Base-by-base conservation (phyloP, 2,113 vertebrate genomes). In the Calidris pygmaea region DNA sequence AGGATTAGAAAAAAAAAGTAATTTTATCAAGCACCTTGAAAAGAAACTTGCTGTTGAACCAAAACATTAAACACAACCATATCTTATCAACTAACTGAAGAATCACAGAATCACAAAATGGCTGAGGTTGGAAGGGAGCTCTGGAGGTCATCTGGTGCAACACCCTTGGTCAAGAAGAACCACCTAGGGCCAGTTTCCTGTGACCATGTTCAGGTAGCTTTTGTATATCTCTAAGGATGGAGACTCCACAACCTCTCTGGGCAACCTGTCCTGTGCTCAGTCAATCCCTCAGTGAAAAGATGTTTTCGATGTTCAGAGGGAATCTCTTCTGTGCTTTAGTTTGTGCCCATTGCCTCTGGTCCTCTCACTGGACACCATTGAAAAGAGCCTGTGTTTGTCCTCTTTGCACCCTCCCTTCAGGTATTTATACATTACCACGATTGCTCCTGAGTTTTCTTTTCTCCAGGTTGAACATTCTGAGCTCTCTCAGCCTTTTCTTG, bases 161-260 rank as follows among this genome's bases (percentile, higher is more conserved):
- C 2, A 2, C 7, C 9, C 10, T 16, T 65, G 16, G 15, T 73
- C 39, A 62, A 70, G 27, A 23, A 41, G 12, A 45, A 14, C 4
- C 15, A 39, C 30, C 21, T 30, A 59, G 4, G 68, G 8, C 0
- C 0, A 34, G 14, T 35, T 79, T 21, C 3, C 6, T 16, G 35
- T 29, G 26, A 41, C 17, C 5, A 3, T 10, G 17, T 16, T 23
- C 39, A 73, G 19, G 22, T 20, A 23, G 6, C 14, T 58, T 77
- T 87, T 66, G 2, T 52, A 9, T 52, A 56, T 29, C 37, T n/a
- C 8, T 35, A 56, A 65, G 55, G 5, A 68, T 3, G 23, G n/a
- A 37, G 7, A 43, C 17, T 29, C 34, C 23, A 53, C 7, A 78
- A 10, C 3, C 8, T 56, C 47, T 45, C 13, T 62, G 23, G 18